Evolutionary conservation across 2,113 vertebrate genomes (phyloP).

Genomic region (Antigone vipio): DNA sequence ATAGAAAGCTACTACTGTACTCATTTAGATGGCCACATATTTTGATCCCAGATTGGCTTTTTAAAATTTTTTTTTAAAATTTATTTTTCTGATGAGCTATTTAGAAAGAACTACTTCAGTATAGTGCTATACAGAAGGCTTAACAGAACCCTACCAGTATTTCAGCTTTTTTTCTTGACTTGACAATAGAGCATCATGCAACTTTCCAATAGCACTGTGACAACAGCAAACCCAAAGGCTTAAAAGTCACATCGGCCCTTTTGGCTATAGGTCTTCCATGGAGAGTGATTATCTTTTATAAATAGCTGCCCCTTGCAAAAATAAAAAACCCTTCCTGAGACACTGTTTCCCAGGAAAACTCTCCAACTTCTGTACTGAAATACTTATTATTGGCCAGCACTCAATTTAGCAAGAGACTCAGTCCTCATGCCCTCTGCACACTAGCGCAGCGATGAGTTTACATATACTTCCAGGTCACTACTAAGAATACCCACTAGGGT

Average conservation of each 20-base stretch:
- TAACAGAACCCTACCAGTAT: not conserved
- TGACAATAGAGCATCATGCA: not conserved
- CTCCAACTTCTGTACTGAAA: not conserved
- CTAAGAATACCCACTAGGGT: not conserved
- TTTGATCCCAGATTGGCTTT: not conserved
- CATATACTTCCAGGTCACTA: not conserved
- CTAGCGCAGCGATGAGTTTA: not conserved
- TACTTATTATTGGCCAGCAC: not conserved
- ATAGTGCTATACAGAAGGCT: not conserved
- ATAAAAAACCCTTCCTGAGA: not conserved
- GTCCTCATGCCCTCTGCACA: rapidly evolving
- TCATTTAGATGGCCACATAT: not conserved
- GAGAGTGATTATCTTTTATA: not conserved
- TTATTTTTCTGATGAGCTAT: not conserved
- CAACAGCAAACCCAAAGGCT: not conserved
- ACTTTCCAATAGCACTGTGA: not conserved
- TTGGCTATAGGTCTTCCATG: not conserved
- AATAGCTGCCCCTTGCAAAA: not conserved
- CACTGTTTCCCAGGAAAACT: not conserved
- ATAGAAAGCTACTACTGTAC: not conserved
- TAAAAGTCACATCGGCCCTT: not conserved
- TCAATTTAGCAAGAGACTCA: not conserved
- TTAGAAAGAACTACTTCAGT: not conserved
- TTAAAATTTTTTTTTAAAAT: not conserved
- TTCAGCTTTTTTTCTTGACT: not conserved